Conservation (phyloP, 1,140 invertebrate genomes). For the Drosophila simulans region DNA sequence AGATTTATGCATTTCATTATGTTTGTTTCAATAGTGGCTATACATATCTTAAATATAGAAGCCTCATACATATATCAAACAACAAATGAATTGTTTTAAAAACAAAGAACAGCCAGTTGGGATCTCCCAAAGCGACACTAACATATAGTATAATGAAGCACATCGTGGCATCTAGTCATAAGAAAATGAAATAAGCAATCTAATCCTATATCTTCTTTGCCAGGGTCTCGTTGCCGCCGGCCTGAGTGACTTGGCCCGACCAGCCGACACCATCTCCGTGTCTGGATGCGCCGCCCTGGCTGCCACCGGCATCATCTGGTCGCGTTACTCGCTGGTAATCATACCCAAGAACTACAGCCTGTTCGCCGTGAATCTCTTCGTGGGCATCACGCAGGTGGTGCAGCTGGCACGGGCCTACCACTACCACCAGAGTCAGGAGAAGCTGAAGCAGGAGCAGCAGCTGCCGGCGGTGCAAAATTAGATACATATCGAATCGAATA, state of each 20-base stretch:
- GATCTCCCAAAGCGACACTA: no score
- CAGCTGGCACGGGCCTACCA: conserved; percentile 71
- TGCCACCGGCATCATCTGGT: conserved; percentile 85
- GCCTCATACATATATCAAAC: no score
- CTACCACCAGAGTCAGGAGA: conserved; percentile 67
- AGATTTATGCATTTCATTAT: not conserved
- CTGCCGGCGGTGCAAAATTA: conserved; percentile 36
- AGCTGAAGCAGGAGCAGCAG: conserved; percentile 44
- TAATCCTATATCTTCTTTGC: conserved; percentile 38
- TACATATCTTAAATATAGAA: not conserved
- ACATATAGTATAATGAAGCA: no score
- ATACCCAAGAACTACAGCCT: conserved; percentile 81
- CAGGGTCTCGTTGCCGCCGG: conserved; percentile 96
- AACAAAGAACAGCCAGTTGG: no score
- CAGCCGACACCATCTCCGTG: conserved; percentile 95
- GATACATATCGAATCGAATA: conserved; percentile 12
- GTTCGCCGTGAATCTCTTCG: conserved; percentile 80
- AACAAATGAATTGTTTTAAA: no score
- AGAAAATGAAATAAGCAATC: not conserved
- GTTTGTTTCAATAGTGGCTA: not conserved
- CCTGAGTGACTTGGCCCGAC: conserved; percentile 94
- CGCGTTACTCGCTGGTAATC: conserved; percentile 80
- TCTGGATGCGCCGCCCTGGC: conserved; percentile 93
- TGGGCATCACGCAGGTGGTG: conserved; percentile 73
- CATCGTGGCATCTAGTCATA: no score